Evolutionary conservation across 2,113 vertebrate genomes (phyloP).

Genomic region (Dicentrarchus labrax): DNA sequence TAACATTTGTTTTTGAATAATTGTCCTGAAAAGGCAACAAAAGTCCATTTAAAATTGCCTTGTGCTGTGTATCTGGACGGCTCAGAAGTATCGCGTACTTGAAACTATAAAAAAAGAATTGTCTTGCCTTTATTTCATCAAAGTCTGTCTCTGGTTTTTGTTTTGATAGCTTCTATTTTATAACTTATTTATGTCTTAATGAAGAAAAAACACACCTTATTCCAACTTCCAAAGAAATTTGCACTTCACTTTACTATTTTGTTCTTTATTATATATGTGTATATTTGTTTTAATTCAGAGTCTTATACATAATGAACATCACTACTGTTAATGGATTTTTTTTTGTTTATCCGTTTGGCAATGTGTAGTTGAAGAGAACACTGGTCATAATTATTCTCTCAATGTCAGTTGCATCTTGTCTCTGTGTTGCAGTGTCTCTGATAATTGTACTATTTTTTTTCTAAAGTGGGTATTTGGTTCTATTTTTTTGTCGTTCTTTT

Average conservation of each 20-base stretch:
- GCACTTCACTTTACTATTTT: conserved; percentile 90
- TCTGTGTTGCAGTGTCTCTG: conserved; percentile 91
- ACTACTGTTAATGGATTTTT: conserved; percentile 60
- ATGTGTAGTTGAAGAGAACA: conserved; percentile 86
- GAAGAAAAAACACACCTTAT: conserved; percentile 85
- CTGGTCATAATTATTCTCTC: conserved; percentile 83
- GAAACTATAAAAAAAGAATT: conserved; percentile 85
- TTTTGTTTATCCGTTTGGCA: conserved; percentile 61
- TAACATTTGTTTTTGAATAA: conserved; percentile 17
- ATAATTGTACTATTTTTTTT: conserved; percentile 87
- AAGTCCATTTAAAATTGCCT: conserved; percentile 47
- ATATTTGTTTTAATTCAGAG: conserved; percentile 85
- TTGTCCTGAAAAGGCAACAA: conserved; percentile 38
- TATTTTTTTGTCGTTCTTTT: conserved; percentile 75
- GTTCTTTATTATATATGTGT: conserved; percentile 72
- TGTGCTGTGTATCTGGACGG: conserved; percentile 53
- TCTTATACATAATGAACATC: conserved; percentile 70
- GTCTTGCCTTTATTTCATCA: conserved; percentile 90
- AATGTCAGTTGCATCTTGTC: conserved; percentile 83
- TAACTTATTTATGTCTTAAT: conserved; percentile 88
- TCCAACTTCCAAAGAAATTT: conserved; percentile 98
- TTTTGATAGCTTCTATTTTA: conserved; percentile 82
- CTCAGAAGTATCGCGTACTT: conserved; percentile 90
- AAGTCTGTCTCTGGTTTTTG: conserved; percentile 82
- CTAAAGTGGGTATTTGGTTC: conserved; percentile 85